Evolutionary conservation across 2,797 vertebrate genomes (phyloP).

Genomic region (Notolepis coatsorum): DNA sequence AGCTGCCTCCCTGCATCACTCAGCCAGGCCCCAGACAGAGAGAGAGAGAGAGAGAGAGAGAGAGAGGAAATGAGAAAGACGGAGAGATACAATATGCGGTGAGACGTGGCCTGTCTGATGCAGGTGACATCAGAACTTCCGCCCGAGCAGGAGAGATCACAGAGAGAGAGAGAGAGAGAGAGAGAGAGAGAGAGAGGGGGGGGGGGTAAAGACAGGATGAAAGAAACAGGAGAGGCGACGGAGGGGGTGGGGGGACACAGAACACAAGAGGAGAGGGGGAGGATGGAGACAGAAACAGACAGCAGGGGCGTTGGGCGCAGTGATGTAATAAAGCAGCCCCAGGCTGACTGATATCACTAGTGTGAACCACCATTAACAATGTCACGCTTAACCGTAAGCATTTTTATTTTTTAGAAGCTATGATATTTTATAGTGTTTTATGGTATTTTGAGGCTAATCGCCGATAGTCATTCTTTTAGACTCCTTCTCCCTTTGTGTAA

Average conservation of each 20-base stretch:
- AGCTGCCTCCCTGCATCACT: conserved; percentile 20
- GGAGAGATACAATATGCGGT: too few species aligned
- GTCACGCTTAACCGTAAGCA: too few species aligned
- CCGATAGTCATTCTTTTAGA: too few species aligned
- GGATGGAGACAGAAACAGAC: conserved; percentile 14
- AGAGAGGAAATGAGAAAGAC: conserved; percentile 23
- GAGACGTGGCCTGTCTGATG: too few species aligned
- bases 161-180: background rate
- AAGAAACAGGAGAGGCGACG: conserved; percentile 12
- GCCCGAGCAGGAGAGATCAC: conserved; percentile 24
- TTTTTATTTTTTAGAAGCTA: too few species aligned
- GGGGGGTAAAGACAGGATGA: conserved; percentile 3
- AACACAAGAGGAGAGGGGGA: conserved; percentile 4
- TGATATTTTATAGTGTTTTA: too few species aligned
- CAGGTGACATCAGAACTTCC: conserved; percentile 46
- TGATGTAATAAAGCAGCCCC: background rate
- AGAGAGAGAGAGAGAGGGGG: background rate
- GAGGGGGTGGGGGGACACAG: background rate
- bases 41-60: conserved; percentile 35
- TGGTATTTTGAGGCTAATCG: too few species aligned
- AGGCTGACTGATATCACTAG: too few species aligned
- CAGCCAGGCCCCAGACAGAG: conserved; percentile 25
- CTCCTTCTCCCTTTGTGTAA: too few species aligned
- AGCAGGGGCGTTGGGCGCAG: conserved; percentile 6
- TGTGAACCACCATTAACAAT: too few species aligned